phyloP scores from a whole-genome alignment of 2,888 invertebrate species.

The Drosophila mayaguana region DNA sequence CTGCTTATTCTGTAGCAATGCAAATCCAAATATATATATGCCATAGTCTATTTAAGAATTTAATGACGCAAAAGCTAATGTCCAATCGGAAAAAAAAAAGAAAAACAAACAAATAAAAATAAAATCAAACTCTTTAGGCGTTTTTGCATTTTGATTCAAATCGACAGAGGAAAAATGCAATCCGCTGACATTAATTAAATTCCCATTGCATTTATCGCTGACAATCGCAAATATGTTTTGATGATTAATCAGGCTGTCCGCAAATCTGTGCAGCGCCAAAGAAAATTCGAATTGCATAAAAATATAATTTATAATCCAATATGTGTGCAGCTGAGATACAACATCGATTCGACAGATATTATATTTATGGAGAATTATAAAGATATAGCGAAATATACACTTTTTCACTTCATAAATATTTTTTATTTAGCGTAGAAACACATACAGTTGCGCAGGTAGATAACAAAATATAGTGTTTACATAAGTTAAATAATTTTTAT shows the following conservation, averaged over 20 bases:
- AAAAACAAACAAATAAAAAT: neutral
- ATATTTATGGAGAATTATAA: constrained; percentile 9
- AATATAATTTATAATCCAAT: constrained; percentile 14
- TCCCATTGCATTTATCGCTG: constrained; percentile 61
- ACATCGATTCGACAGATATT: constrained; percentile 17
- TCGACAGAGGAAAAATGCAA: constrained; percentile 41
- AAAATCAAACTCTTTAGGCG: constrained; percentile 8
- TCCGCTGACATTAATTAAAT: constrained; percentile 59
- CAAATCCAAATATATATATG: constrained; percentile 14
- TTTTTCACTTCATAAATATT: neutral
- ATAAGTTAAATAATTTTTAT: neutral
- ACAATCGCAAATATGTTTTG: constrained; percentile 63
- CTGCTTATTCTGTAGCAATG: neutral
- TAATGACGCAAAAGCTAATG: constrained; percentile 41
- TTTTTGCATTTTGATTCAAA: constrained; percentile 36
- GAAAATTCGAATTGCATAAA: constrained; percentile 10
- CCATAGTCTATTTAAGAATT: constrained; percentile 21
- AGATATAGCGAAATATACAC: constrained; percentile 2
- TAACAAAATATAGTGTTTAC: neutral
- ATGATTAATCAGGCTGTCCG: constrained; percentile 72
- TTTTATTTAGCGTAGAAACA: neutral
- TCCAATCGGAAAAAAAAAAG: neutral
- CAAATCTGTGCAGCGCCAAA: constrained; percentile 27
- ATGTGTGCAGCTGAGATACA: constrained; percentile 7
- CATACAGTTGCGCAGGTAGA: neutral